These are phyloP conservation scores for Montipora cactus DNA, from an alignment of 64 coral and sea anemone genomes.

Conservation along the genomic window DNA sequence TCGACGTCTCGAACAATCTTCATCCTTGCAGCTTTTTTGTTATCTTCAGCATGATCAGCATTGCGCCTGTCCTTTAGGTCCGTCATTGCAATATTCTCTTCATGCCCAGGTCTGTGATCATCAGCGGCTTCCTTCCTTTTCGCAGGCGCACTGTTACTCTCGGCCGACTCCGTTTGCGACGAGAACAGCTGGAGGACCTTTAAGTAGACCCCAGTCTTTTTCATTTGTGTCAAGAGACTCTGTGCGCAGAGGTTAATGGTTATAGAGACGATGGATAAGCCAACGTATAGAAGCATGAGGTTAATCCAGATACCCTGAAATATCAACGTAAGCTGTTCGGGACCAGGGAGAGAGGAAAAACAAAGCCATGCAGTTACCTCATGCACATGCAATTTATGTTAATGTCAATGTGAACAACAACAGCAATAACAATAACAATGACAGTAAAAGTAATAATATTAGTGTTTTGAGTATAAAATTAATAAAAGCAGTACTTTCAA, in stretches of 20 bases:
- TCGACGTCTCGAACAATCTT: conserved; percentile 49
- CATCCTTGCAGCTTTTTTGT: conserved; percentile 21
- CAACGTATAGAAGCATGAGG: conserved; percentile 76
- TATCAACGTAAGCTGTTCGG: conserved; percentile 82
- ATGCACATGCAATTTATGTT: conserved; percentile 53
- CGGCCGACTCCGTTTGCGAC: conserved; percentile 29
- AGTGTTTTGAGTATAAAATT: background rate
- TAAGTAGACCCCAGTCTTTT: conserved; percentile 83
- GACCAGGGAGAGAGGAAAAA: conserved; percentile 47
- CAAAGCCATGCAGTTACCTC: conserved; percentile 53
- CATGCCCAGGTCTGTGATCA: background rate
- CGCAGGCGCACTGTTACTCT: conserved; percentile 16
- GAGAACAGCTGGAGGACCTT: conserved; percentile 78
- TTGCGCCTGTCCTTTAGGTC: background rate
- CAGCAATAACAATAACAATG: background rate
- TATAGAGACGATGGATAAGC: conserved; percentile 84
- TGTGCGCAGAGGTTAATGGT: conserved; percentile 89
- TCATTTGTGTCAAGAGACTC: conserved; percentile 72
- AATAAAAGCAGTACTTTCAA: too few relatives aligned
- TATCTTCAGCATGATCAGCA: background rate
- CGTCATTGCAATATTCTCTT: conserved; percentile 32
- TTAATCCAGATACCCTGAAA: conserved; percentile 99
- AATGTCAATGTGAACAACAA: background rate
- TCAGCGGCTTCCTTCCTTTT: background rate
- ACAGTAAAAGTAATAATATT: background rate